Evolutionary conservation across 2,888 invertebrate species (phyloP).

Genomic region (Drosophila austrosaltans): DNA sequence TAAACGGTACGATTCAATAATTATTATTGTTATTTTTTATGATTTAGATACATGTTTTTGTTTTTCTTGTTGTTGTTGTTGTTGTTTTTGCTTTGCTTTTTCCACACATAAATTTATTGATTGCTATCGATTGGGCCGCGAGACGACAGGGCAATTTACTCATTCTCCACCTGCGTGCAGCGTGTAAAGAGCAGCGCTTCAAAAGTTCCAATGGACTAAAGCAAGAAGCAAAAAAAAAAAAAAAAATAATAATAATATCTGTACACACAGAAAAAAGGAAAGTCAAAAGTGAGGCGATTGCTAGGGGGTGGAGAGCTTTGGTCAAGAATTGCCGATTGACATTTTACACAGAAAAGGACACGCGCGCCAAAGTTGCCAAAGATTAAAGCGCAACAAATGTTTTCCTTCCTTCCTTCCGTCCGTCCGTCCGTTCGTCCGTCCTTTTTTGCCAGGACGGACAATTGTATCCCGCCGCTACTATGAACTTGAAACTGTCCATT

Average conservation of each 20-base stretch:
- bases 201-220: too few relatives aligned
- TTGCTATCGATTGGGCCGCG: slow-evolving; percentile 65
- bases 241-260: slow-evolving; percentile 4
- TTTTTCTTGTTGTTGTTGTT: slow-evolving; percentile 5
- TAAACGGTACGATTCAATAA: too few relatives aligned
- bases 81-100: slow-evolving; percentile 1
- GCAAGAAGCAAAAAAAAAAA: too few relatives aligned
- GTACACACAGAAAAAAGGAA: slow-evolving; percentile 1
- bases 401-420: slow-evolving; percentile 4
- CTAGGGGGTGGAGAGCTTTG: background rate
- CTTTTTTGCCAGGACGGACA: too few relatives aligned
- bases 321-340: slow-evolving; percentile 33
- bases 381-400: slow-evolving; percentile 65
- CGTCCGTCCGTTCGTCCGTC: too few relatives aligned
- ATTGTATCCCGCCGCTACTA: background rate
- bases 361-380: slow-evolving; percentile 27
- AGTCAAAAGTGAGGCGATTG: background rate
- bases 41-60: slow-evolving; percentile 18
- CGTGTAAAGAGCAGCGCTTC: slow-evolving; percentile 19
- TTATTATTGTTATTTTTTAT: background rate
- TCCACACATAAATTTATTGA: slow-evolving; percentile 55
- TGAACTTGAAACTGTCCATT: background rate
- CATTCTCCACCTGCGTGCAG: slow-evolving; percentile 34
- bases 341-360: slow-evolving; percentile 48
- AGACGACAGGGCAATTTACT: slow-evolving; percentile 19